phyloP scores from a whole-genome alignment of 2,888 invertebrate genomes.

The Deilephila elpenor region DNA sequence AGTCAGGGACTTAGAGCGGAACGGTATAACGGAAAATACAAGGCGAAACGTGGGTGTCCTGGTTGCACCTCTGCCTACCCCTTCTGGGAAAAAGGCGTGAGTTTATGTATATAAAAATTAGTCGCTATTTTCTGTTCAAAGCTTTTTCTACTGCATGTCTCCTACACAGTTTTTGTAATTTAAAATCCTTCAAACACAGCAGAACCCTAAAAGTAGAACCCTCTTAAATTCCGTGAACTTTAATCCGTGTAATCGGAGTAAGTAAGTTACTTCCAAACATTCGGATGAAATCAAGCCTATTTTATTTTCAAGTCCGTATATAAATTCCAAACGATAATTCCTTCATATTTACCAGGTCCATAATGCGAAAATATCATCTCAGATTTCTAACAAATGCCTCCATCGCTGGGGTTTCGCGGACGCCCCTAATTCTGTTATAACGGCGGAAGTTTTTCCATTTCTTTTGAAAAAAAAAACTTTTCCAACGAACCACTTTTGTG shows the following conservation, averaged over 20 bases:
- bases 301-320: constrained; percentile 14
- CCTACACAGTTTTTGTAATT: too few species aligned
- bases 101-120: too few species aligned
- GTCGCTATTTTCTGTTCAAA: too few species aligned
- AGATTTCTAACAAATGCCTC: constrained; percentile 44
- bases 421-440: constrained; percentile 73
- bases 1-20: too few species aligned
- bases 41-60: too few species aligned
- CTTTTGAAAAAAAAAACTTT: constrained; percentile 61
- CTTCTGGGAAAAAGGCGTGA: too few species aligned
- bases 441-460: constrained; percentile 77
- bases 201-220: too few species aligned
- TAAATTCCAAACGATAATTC: constrained; percentile 21
- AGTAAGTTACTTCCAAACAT: neutral
- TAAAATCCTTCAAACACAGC: too few species aligned
- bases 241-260: neutral
- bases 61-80: too few species aligned
- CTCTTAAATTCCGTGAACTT: neutral
- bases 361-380: constrained; percentile 31
- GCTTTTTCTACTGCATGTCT: too few species aligned
- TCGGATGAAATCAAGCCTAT: constrained; percentile 2
- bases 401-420: constrained; percentile 32
- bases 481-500: constrained; percentile 51
- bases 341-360: constrained; percentile 29
- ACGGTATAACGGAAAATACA: too few species aligned